Evolutionary conservation across 2,113 vertebrate species (phyloP).

Genomic region (Lepisosteus osseus): DNA sequence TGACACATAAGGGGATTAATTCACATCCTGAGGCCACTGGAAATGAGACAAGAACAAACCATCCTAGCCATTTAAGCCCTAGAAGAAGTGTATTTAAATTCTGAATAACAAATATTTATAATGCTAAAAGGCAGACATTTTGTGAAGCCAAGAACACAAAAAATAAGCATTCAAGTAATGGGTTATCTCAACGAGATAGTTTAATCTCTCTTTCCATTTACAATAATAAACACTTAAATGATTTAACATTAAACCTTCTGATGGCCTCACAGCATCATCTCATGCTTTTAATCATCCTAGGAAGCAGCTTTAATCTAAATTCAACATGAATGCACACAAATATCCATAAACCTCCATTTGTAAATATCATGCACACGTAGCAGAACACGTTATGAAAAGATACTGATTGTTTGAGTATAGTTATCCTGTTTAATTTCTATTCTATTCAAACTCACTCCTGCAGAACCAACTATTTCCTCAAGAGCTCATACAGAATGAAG

Average conservation of each 20-base stretch:
- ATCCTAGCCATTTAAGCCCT: no score
- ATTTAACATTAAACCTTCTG: neutral
- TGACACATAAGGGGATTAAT: no score
- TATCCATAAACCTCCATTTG: neutral
- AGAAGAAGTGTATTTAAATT: no score
- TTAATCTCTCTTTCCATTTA: neutral
- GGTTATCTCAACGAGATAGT: no score
- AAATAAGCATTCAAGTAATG: no score
- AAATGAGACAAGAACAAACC: no score
- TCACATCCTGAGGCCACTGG: no score
- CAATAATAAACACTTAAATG: neutral
- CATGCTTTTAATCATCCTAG: neutral
- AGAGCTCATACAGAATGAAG: neutral
- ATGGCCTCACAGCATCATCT: neutral
- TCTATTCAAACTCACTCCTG: neutral
- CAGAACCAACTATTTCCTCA: no score
- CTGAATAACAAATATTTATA: no score
- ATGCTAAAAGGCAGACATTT: no score
- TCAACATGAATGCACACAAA: neutral
- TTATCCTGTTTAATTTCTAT: neutral
- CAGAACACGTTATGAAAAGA: no score
- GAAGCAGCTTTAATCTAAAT: neutral
- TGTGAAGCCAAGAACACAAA: no score
- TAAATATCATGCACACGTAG: neutral
- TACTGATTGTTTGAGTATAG: neutral